These are phyloP conservation scores for Mustelus asterias DNA, from an alignment of 2,113 vertebrate genomes.

Conservation along the genomic window DNA sequence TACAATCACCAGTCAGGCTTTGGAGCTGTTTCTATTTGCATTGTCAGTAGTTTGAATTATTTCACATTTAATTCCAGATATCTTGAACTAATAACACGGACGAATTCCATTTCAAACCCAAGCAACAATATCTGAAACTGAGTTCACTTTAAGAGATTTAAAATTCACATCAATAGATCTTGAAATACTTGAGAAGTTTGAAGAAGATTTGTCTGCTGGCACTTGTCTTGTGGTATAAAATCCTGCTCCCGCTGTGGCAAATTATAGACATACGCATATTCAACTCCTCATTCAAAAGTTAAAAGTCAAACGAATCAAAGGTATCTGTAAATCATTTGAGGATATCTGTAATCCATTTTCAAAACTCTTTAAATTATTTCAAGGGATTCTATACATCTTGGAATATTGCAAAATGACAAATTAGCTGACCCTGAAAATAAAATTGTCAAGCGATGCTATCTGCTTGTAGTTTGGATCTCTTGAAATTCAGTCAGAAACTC, in stretches of 20 bases:
- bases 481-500: not conserved
- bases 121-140: not conserved
- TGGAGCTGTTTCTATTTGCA: not conserved
- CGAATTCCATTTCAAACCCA: not conserved
- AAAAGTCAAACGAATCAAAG: not conserved
- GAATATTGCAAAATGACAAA: not conserved
- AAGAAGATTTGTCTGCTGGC: not conserved
- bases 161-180: not conserved
- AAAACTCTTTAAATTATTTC: constrained; percentile 4
- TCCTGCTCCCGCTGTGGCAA: not conserved
- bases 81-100: not conserved
- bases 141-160: not conserved
- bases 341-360: constrained; percentile 19
- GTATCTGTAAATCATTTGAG: constrained; percentile 22
- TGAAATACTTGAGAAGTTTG: not conserved
- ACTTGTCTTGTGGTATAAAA: not conserved
- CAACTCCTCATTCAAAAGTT: not conserved
- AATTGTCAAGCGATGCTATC: not conserved
- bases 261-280: not conserved
- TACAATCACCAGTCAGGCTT: not conserved
- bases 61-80: not conserved
- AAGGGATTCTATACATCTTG: not conserved
- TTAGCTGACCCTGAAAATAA: not conserved
- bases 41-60: not conserved
- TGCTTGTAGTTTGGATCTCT: not conserved